Conservation (phyloP, 1,140 invertebrate species). For the Drosophila erecta region DNA sequence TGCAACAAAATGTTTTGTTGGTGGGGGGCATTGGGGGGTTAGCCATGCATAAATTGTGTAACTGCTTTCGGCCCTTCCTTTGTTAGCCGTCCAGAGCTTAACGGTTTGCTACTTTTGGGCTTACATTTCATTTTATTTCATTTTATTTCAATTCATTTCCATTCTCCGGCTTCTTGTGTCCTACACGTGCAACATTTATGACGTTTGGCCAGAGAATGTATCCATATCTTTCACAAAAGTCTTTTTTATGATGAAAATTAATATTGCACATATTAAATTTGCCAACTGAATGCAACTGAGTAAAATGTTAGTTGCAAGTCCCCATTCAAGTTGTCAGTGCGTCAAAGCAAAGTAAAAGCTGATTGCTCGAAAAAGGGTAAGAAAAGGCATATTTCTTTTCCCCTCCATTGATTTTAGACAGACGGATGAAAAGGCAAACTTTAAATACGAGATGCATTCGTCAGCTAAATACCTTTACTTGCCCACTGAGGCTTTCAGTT, state of each 20-base stretch:
- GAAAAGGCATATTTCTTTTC: constrained; percentile 13
- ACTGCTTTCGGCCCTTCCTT: constrained; percentile 66
- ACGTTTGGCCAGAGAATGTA: constrained; percentile 39
- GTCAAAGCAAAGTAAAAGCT: constrained; percentile 9
- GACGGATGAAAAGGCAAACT: neutral
- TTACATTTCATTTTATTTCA: constrained; percentile 60
- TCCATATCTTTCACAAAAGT: constrained; percentile 26
- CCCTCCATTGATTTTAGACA: neutral
- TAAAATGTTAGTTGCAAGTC: constrained; percentile 20
- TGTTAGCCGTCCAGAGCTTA: constrained; percentile 58
- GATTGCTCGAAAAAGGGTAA: neutral
- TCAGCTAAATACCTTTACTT: constrained; percentile 17
- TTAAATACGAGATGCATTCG: neutral
- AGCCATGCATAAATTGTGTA: constrained; percentile 77
- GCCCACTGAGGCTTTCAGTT: neutral
- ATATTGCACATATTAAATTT: constrained; percentile 78
- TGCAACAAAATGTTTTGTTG: constrained; percentile 59
- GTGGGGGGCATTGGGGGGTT: constrained; percentile 1
- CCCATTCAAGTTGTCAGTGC: constrained; percentile 6
- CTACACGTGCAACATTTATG: constrained; percentile 70
- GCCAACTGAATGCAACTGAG: constrained; percentile 42
- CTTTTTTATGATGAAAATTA: constrained; percentile 74
- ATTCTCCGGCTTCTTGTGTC: constrained; percentile 1
- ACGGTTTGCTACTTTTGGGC: constrained; percentile 69
- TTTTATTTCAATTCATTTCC: constrained; percentile 58